A percentile compares a stretch with the other conserved stretches of the same genome.
These are phyloP conservation scores for Climacteris rufus DNA, from an alignment of 2,113 vertebrate species.

Conservation along the genomic window DNA sequence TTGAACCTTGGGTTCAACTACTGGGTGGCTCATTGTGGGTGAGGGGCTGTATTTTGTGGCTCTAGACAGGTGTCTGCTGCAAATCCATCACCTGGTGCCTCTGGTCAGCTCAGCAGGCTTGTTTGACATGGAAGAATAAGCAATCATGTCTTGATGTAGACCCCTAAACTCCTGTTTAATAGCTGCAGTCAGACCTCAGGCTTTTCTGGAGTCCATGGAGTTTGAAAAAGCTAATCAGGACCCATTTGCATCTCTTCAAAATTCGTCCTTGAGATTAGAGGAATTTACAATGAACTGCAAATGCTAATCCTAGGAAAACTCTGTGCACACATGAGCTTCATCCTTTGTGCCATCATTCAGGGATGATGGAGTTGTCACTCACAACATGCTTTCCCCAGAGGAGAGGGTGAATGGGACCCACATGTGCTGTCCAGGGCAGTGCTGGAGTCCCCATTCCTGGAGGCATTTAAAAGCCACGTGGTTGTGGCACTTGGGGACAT, in stretches of 20 bases:
- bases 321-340: accelerated
- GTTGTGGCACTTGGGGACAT: background rate
- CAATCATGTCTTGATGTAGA: background rate
- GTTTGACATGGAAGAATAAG: background rate
- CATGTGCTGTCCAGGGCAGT: background rate
- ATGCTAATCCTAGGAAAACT: background rate
- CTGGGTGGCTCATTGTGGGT: background rate
- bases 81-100: background rate
- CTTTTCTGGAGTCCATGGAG: background rate
- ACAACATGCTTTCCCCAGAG: background rate
- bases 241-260: background rate
- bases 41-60: background rate
- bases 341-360: background rate
- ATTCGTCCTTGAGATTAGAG: background rate
- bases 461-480: background rate
- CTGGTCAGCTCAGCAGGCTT: background rate
- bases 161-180: background rate
- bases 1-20: background rate
- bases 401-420: background rate
- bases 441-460: background rate
- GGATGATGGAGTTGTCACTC: background rate
- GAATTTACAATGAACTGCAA: background rate
- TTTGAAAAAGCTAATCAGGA: background rate
- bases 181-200: background rate
- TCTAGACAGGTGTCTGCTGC: background rate